Conservation (phyloP, 2,113 vertebrate genomes). For the Pongo pygmaeus region DNA sequence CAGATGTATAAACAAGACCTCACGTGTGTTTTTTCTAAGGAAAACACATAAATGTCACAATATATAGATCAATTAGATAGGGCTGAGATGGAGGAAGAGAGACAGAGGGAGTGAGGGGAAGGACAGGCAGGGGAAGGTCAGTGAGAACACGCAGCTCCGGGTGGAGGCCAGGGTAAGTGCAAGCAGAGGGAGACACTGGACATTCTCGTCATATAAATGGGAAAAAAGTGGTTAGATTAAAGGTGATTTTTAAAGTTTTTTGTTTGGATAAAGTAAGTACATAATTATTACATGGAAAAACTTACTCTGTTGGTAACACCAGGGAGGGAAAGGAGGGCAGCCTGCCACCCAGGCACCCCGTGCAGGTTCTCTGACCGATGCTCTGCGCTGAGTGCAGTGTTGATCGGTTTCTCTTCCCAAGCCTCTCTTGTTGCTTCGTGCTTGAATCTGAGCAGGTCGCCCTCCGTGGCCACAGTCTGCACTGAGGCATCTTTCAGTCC, state of each 20-base stretch:
- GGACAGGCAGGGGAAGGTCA: too few species aligned
- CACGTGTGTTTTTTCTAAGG: not conserved
- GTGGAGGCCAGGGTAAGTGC: not conserved
- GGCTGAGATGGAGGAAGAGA: not conserved
- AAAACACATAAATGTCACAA: not conserved
- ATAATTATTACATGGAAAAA: not conserved
- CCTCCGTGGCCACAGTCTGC: conserved; percentile 76
- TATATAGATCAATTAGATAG: not conserved
- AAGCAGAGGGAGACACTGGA: not conserved
- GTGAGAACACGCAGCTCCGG: not conserved
- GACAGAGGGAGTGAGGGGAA: too few species aligned
- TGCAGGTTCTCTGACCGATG: conserved; percentile 33
- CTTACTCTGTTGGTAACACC: conserved; percentile 78
- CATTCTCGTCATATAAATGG: not conserved
- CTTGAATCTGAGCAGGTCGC: conserved; percentile 27
- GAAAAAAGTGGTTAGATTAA: not conserved
- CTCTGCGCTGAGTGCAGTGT: conserved; percentile 53
- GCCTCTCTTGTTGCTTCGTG: conserved; percentile 53
- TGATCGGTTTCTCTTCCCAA: conserved; percentile 66
- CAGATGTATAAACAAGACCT: not conserved
- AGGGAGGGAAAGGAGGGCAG: not conserved
- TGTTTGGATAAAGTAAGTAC: not conserved
- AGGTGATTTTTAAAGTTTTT: not conserved
- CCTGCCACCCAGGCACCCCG: conserved; percentile 44
- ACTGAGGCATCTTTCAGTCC: conserved; percentile 81